Conservation (phyloP, 2,797 vertebrate genomes). For the Poliocrania exsul region DNA sequence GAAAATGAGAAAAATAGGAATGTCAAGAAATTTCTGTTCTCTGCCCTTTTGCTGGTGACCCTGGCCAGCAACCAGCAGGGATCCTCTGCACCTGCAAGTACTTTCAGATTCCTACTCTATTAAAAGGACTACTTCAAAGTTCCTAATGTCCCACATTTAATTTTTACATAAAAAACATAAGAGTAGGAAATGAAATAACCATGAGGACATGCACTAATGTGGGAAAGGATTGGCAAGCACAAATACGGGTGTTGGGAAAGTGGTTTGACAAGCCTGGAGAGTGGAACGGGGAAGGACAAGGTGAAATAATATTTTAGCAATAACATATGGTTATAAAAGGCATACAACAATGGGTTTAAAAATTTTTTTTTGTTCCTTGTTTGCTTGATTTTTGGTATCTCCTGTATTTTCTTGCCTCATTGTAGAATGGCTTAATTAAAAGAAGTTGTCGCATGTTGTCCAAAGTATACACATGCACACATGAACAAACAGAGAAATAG, state of each 20-base stretch:
- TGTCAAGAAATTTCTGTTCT: background rate
- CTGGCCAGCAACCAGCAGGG: background rate
- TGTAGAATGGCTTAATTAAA: background rate
- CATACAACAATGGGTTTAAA: background rate
- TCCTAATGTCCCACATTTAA: background rate
- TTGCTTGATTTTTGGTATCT: background rate
- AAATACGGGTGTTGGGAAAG: background rate
- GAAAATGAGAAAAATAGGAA: background rate
- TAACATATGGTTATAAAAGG: background rate
- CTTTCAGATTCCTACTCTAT: background rate
- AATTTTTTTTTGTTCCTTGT: background rate
- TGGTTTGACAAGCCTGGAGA: background rate
- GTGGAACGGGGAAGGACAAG: background rate
- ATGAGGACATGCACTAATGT: background rate
- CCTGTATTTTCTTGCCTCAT: background rate
- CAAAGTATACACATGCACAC: background rate
- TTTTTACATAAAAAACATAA: background rate
- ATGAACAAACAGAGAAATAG: background rate
- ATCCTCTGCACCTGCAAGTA: background rate
- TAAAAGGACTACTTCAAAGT: background rate
- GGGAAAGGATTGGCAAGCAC: background rate
- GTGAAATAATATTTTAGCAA: background rate
- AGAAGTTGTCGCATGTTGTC: background rate
- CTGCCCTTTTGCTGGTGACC: background rate
- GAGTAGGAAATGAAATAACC: background rate